Conservation (phyloP, 2,113 vertebrate genomes). For the Stegostoma tigrinum region DNA sequence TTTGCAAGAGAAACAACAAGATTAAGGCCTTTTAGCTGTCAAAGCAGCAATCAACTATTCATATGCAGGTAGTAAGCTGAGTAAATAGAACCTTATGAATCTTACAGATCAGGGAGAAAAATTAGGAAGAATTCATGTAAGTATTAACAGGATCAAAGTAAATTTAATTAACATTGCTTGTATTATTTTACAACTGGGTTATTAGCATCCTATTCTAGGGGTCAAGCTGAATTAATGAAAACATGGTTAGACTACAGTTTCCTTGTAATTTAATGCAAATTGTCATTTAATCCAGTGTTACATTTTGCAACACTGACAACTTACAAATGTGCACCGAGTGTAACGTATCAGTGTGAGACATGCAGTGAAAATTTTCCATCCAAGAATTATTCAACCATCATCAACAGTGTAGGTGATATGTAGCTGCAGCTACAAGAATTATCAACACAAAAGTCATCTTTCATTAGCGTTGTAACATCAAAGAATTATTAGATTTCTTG, state of each 20-base stretch:
- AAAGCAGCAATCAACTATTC: background rate
- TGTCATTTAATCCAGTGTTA: conserved; percentile 18
- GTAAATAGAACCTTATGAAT: background rate
- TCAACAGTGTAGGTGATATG: no score
- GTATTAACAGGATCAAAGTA: background rate
- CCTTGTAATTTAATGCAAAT: background rate
- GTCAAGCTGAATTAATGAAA: conserved; percentile 9
- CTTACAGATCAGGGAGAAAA: background rate
- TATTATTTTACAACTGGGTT: conserved; percentile 12
- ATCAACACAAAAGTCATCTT: background rate
- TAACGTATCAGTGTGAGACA: background rate
- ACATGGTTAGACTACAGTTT: background rate
- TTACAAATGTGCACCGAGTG: background rate
- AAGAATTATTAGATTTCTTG: background rate
- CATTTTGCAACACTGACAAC: background rate
- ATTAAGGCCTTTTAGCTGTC: background rate
- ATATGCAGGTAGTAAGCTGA: background rate
- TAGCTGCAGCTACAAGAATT: background rate
- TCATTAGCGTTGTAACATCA: background rate
- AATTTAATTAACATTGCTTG: background rate
- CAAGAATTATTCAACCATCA: background rate
- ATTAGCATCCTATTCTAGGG: background rate
- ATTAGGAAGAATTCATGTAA: background rate
- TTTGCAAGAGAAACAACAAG: background rate
- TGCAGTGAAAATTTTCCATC: background rate